These are phyloP conservation scores for Chromoteleia sp. DNA, from an alignment of 2,888 invertebrate genomes.

Conservation along the genomic window DNA sequence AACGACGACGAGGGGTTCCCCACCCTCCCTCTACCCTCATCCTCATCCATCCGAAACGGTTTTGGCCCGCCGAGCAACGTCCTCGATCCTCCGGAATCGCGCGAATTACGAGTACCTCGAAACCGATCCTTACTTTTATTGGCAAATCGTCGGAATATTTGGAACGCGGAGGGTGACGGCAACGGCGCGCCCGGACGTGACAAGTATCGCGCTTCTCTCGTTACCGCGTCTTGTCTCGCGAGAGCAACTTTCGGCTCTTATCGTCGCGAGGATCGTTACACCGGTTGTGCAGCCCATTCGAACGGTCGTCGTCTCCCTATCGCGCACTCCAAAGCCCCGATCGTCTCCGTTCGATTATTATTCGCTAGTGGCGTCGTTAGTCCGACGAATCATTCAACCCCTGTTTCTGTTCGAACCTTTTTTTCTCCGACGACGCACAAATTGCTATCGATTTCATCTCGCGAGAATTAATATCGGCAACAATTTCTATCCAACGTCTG, in stretches of 20 bases:
- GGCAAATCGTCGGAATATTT: slow-evolving; percentile 42
- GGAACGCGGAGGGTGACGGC: slow-evolving; percentile 18
- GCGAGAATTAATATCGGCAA: too few species aligned
- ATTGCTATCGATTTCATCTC: too few species aligned
- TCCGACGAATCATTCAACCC: slow-evolving; percentile 64
- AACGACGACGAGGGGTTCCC: too few species aligned
- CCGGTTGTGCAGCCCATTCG: slow-evolving; percentile 55
- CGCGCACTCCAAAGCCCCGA: slow-evolving; percentile 70
- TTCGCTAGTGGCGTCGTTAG: slow-evolving; percentile 77
- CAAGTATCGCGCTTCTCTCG: slow-evolving; percentile 79
- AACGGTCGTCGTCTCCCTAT: slow-evolving; percentile 48
- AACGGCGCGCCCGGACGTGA: slow-evolving; percentile 76
- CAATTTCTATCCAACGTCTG: too few species aligned
- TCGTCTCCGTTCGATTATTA: slow-evolving; percentile 74
- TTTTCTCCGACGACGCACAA: too few species aligned
- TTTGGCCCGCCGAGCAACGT: too few species aligned
- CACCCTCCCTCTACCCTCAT: too few species aligned
- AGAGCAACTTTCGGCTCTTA: slow-evolving; percentile 75
- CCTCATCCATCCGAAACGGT: too few species aligned
- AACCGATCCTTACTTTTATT: slow-evolving; percentile 19
- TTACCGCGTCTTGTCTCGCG: slow-evolving; percentile 80
- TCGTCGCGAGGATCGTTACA: slow-evolving; percentile 68
- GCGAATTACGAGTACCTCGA: too few species aligned
- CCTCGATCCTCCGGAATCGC: too few species aligned
- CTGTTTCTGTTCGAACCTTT: slow-evolving; percentile 31